phyloP scores from a whole-genome alignment of 2,797 vertebrate species.

The Sardinella longiceps region DNA sequence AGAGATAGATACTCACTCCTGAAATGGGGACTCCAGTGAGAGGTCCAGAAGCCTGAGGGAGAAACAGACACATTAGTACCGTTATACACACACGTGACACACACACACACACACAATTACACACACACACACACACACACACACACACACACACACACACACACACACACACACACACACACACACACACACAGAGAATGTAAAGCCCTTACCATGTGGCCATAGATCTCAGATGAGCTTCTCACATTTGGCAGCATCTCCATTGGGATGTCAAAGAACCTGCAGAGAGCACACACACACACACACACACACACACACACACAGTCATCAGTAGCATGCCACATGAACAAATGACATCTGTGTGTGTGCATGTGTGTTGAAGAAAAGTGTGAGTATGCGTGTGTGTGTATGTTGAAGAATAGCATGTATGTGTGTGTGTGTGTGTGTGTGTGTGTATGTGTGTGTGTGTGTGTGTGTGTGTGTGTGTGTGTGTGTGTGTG shows the following conservation, averaged over 20 bases:
- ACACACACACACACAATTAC: too few relatives aligned
- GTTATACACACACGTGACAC: too few relatives aligned
- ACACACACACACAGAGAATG: not conserved
- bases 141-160: constrained; percentile 10
- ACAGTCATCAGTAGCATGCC: too few relatives aligned
- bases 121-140: too few relatives aligned
- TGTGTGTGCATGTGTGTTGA: not conserved
- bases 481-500: constrained; percentile 68
- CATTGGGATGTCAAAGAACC: constrained; percentile 92
- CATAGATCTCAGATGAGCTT: constrained; percentile 94
- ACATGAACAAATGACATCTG: too few relatives aligned
- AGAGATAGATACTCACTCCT: constrained; percentile 80
- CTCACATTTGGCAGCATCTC: constrained; percentile 86
- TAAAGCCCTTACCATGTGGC: constrained; percentile 79
- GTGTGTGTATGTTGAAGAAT: constrained; percentile 90
- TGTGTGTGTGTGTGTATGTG: constrained; percentile 4
- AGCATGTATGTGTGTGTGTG: constrained; percentile 78
- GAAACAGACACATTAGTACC: not conserved
- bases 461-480: not conserved
- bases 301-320: not conserved
- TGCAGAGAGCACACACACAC: constrained; percentile 53
- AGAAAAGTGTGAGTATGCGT: not conserved
- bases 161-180: constrained; percentile 4
- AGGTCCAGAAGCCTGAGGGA: constrained; percentile 79
- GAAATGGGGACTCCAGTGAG: constrained; percentile 90